Evolutionary conservation across 1,140 invertebrate genomes (phyloP).

Genomic region (Saccostrea glomerata): DNA sequence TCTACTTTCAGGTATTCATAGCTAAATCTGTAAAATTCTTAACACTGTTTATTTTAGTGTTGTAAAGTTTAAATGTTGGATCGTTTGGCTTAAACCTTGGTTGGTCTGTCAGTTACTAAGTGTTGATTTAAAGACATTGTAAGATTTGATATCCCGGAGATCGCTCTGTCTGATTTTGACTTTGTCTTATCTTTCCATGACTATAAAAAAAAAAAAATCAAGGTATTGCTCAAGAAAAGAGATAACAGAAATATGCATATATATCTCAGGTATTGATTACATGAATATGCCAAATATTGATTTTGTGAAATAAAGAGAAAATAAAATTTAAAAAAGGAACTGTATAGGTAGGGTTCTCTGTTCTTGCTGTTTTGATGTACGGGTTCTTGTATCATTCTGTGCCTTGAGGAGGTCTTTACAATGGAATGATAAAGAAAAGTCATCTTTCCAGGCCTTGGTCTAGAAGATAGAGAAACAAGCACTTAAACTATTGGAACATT

Average conservation of each 20-base stretch:
- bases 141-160: not conserved
- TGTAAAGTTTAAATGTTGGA: not conserved
- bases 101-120: not conserved
- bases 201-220: not conserved
- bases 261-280: not conserved
- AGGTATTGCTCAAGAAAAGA: constrained; percentile 4
- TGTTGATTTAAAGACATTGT: not conserved
- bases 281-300: not conserved
- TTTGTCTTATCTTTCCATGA: not conserved
- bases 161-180: not conserved
- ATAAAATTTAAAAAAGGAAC: not conserved
- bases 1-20: too few relatives aligned
- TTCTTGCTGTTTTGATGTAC: not conserved
- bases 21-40: too few relatives aligned
- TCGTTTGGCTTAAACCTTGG: not conserved
- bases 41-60: not conserved
- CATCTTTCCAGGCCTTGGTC: not conserved
- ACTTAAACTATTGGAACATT: not conserved
- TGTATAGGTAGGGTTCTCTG: not conserved
- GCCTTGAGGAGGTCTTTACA: constrained; percentile 13
- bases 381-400: not conserved
- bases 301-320: not conserved
- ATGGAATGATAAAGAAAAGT: not conserved
- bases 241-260: not conserved
- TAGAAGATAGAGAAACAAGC: not conserved